phyloP scores from a whole-genome alignment of 2,797 vertebrate species.

The Botia almorhae region DNA sequence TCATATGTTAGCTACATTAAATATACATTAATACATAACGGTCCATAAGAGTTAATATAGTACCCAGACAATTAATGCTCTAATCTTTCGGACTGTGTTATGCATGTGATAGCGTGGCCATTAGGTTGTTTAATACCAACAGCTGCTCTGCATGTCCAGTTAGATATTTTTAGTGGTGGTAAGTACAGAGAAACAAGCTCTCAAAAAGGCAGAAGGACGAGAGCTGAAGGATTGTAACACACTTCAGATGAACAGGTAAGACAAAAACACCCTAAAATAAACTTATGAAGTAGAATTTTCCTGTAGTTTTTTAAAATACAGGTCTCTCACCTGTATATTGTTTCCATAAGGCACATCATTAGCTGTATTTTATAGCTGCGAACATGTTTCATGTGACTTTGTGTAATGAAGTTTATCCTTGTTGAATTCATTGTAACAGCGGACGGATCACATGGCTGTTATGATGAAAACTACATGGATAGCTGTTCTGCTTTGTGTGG shows the following conservation, averaged over 20 bases:
- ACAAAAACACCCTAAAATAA: not conserved
- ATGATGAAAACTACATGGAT: not conserved
- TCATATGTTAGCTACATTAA: conserved; percentile 70
- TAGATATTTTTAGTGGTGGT: conserved; percentile 49
- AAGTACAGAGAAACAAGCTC: conserved; percentile 23
- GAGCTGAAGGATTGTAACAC: not conserved
- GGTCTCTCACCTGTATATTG: not conserved
- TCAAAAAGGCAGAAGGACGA: conserved; percentile 30
- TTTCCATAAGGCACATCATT: not conserved
- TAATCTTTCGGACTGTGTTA: not conserved
- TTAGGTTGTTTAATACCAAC: conserved; percentile 29
- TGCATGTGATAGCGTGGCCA: not conserved
- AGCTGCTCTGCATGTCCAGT: conserved; percentile 36
- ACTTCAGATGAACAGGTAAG: conserved; percentile 18
- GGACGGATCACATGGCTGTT: not conserved
- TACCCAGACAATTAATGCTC: not conserved
- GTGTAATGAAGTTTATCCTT: not conserved
- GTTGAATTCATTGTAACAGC: not conserved
- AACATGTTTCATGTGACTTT: not conserved
- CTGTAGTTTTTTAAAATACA: not conserved
- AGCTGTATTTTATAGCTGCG: not conserved
- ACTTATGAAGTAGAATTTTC: not conserved
- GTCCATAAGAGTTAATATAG: not conserved
- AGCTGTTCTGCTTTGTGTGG: conserved; percentile 55
- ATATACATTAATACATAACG: conserved; percentile 68